Base-by-base conservation (phyloP, 2,888 invertebrate species). In the Pachydiplax longipennis region DNA sequence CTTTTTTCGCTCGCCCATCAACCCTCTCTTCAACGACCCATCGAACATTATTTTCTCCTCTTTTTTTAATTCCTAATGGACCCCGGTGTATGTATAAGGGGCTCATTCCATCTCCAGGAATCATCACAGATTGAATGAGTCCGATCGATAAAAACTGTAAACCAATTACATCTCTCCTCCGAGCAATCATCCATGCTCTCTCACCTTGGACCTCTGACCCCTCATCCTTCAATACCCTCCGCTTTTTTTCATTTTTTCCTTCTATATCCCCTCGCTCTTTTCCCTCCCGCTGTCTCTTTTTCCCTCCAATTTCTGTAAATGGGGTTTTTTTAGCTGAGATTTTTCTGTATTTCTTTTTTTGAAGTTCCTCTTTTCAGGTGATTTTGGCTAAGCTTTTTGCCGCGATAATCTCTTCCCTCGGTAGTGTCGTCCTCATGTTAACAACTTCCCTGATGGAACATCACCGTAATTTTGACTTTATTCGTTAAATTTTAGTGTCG, bases 71-170 rank as follows among this genome's bases (percentile, higher is more conserved):
- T 87, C 87, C 61, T 87, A 87, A 87, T 87, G 87, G 83, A 83
- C 83, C 83, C 58, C 58, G 83, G 87, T 61, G 61, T 87, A 53
- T 87, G 87, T 87, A 61, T 61, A 87, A 58, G 87, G 87, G 37
- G 37, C 37, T 61, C 22, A 35, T 31, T 58, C 83, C 83, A 83
- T 58, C 83, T 31, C 31, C 83, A 53, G 83, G 83, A 83, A 83
- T 83, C 58, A 87, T 87, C 61, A 73, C 73, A 61, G 61, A 61
- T 61, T 87, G 87, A 87, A 87, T 87, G 87, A 87, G 61, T 87
- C 61, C 61, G 87, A 87, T 87, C 87, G 87, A 87, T 87, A 61
- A 87, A 87, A 87, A 87, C 87, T 87, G 87, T 87, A 87, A 87
- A 87, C 87, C 87, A 87, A 87, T 87, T 87, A 87, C 87, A 37